Evolutionary conservation across 1,140 invertebrate species (phyloP).

Genomic region (Drosophila setifemur): DNA sequence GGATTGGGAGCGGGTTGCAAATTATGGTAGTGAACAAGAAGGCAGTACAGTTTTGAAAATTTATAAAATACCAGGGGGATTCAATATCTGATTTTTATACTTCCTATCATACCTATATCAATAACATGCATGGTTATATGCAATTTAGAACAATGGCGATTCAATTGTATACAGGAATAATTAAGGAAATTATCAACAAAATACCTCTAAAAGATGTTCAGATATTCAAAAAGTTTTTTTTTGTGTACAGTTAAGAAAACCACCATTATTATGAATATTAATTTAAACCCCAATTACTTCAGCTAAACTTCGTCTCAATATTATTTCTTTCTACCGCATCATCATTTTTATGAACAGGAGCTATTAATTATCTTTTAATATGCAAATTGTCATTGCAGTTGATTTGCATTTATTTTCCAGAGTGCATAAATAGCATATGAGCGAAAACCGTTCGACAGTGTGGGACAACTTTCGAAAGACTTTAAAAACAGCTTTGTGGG

Average conservation of each 20-base stretch:
- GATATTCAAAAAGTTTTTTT: too few species aligned
- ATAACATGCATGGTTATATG: too few species aligned
- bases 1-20: conserved; percentile 20
- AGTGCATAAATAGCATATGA: conserved; percentile 16
- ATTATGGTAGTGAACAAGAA: not conserved
- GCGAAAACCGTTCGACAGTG: not conserved
- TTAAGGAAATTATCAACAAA: not conserved
- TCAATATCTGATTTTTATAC: not conserved
- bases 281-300: not conserved
- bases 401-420: conserved; percentile 27
- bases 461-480: conserved; percentile 50
- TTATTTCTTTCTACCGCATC: conserved; percentile 28
- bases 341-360: conserved; percentile 22
- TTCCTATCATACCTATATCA: too few species aligned
- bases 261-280: too few species aligned
- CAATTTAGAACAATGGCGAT: too few species aligned
- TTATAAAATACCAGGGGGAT: not conserved
- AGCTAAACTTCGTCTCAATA: conserved; percentile 4
- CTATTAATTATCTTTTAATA: conserved; percentile 40
- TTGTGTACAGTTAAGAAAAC: too few species aligned
- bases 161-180: too few species aligned
- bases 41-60: not conserved
- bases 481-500: conserved; percentile 36
- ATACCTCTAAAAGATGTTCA: not conserved
- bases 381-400: conserved; percentile 41